Evolutionary conservation across 2,113 vertebrate genomes (phyloP).

Genomic region (Nannospalax galili): DNA sequence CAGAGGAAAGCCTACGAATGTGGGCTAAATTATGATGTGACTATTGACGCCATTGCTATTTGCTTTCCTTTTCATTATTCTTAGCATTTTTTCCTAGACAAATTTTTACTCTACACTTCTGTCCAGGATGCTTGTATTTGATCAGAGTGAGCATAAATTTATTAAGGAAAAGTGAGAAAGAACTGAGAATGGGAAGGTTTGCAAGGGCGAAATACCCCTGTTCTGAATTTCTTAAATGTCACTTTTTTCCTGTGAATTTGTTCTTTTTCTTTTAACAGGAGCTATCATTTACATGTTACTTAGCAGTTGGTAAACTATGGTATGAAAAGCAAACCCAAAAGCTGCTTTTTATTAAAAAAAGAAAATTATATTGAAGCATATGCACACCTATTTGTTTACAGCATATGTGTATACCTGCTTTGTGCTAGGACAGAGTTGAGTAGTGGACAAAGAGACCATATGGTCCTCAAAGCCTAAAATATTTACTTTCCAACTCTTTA

Average conservation of each 20-base stretch:
- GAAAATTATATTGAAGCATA: not conserved
- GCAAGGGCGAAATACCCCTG: not conserved
- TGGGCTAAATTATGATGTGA: not conserved
- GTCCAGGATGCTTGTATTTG: not conserved
- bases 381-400: not conserved
- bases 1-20: not conserved
- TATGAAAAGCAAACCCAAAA: not conserved
- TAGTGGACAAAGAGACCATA: not conserved
- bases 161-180: not conserved
- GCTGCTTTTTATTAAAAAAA: not conserved
- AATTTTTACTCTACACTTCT: not conserved
- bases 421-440: not conserved
- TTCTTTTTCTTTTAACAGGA: conserved; percentile 35
- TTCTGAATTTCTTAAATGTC: not conserved
- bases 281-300: not conserved
- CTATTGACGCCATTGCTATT: not conserved
- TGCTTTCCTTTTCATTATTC: conserved; percentile 27
- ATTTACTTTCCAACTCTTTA: conserved; percentile 16
- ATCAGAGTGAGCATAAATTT: not conserved
- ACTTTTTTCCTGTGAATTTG: not conserved
- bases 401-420: not conserved
- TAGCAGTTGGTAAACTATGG: not conserved
- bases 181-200: not conserved
- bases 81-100: not conserved
- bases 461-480: not conserved